Evolutionary conservation across 2,113 vertebrate genomes (phyloP), one percentile per base, ranked within the genome.

Genomic region (Oceanites oceanicus): DNA sequence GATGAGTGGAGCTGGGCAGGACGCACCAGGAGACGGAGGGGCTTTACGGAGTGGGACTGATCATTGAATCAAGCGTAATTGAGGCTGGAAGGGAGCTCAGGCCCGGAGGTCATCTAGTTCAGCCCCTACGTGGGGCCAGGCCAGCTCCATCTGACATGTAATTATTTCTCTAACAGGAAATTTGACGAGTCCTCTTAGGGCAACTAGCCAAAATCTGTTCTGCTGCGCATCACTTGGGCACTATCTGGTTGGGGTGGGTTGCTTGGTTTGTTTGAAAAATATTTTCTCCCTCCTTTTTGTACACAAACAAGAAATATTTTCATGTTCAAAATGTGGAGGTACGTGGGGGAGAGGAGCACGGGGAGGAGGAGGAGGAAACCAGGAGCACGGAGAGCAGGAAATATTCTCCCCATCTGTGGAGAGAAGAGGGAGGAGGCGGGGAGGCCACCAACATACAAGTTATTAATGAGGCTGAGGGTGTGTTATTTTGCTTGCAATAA

Each of bases 401-500:
- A 62, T 52, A 45, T 50, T 38, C 58, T 77, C 38, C 34, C 50
- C 29, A 4, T 34, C 17, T 55, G 52, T 17, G 47, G n/a, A 55
- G 68, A 49, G 21, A 44, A 61, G 34, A 65, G 47, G 63, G 22
- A 53, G 77, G 67, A 84, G 10, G 40, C 56, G 32, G 20, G 25
- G 49, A 88, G 36, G 59, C 36, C 63, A 59, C 45, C 66, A 76
- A 34, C n/a, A 72, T 2, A 3, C 23, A 72, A 55, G 29, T 67
- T 75, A 59, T 82, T 71, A 71, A 6, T 29, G 5, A n/a, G 53
- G 63, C 62, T 87, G 40, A 79, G 66, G 23, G 34, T 32, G 74
- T 65, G 67, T 88, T 68, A 29, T 83, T 92, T 92, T 36, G 52
- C 66, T 88, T 49, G 58, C n/a, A 70, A 36, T 55, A 92, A 79